Percentiles rank a stretch among this genome's conserved stretches.
Conservation (phyloP, 2,113 vertebrate species). For the Archilochus colubris region DNA sequence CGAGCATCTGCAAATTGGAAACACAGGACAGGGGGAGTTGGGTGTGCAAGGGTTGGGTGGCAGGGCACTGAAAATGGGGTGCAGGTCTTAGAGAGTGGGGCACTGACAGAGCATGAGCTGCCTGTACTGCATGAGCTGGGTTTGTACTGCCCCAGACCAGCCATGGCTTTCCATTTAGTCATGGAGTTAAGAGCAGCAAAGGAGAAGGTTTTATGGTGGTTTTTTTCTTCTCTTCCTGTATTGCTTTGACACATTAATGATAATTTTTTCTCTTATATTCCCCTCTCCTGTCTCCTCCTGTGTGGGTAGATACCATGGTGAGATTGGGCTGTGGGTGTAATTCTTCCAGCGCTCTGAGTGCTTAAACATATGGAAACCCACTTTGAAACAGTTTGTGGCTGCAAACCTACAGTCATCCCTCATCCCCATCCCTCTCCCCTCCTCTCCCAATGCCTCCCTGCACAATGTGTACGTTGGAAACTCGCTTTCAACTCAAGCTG, state of each 20-base stretch:
- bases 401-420: background rate
- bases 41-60: background rate
- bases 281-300: conserved; percentile 1
- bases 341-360: conserved; percentile 46
- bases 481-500: background rate
- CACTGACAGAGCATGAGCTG: background rate
- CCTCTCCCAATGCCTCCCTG: background rate
- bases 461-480: background rate
- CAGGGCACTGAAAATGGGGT: background rate
- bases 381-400: conserved; percentile 59
- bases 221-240: background rate
- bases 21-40: background rate
- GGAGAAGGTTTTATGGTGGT: background rate
- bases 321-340: conserved; percentile 71
- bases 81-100: background rate
- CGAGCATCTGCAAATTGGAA: fast-evolving
- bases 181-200: background rate
- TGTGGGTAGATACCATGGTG: conserved; percentile 78
- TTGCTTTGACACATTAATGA: conserved; percentile 36
- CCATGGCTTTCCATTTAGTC: background rate
- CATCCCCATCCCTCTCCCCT: background rate
- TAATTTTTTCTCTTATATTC: background rate
- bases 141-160: background rate
- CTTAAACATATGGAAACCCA: conserved; percentile 67
- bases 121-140: too few relatives aligned